Conservation (phyloP, 2,888 invertebrate species). For the Yponomeuta cagnagella region DNA sequence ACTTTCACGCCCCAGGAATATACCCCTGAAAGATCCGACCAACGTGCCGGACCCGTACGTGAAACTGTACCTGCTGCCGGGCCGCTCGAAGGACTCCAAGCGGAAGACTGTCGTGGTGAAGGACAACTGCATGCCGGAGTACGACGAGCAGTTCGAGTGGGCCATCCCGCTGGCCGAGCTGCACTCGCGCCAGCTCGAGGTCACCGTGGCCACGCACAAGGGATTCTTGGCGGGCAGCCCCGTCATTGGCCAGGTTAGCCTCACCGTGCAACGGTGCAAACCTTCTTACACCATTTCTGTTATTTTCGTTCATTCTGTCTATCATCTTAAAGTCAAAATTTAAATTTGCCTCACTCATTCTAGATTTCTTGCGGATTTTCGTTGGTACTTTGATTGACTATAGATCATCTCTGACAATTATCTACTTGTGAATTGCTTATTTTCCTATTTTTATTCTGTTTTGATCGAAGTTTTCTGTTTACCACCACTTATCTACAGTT, state of each 20-base stretch:
- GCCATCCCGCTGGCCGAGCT: constrained; percentile 88
- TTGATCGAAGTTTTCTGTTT: no score
- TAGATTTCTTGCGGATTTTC: no score
- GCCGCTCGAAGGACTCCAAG: constrained; percentile 89
- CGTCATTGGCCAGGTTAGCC: constrained; percentile 84
- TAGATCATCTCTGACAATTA: no score
- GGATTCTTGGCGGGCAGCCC: constrained; percentile 89
- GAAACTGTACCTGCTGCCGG: constrained; percentile 90
- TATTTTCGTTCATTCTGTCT: no score
- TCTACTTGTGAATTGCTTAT: no score
- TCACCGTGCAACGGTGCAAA: neutral
- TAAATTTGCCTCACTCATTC: no score
- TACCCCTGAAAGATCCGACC: constrained; percentile 86
- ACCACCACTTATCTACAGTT: no score
- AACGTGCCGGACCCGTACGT: constrained; percentile 94
- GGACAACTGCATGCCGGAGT: constrained; percentile 9
- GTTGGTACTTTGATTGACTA: no score
- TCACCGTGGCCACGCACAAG: constrained; percentile 92
- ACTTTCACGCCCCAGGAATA: constrained; percentile 74
- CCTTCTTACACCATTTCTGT: no score
- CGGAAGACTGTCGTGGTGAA: constrained; percentile 87
- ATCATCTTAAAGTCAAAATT: no score
- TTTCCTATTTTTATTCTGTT: no score
- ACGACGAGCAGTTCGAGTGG: constrained; percentile 93
- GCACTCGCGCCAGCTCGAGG: constrained; percentile 84